Base-by-base conservation (phyloP, 1,140 invertebrate genomes). In the Drosophila paulistorum region DNA sequence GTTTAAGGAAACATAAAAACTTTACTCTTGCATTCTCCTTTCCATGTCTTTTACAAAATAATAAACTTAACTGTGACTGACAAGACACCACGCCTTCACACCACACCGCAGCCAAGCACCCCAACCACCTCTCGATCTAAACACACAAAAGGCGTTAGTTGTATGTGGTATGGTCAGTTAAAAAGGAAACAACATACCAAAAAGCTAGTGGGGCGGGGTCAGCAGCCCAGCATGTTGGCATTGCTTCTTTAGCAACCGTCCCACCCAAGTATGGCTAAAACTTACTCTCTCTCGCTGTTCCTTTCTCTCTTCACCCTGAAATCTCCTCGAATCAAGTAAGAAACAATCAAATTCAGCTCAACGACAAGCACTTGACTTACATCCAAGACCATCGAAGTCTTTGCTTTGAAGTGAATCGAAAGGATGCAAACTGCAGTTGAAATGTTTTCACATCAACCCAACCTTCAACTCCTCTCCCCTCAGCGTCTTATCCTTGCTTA, bases 301-400 rank as follows among this genome's bases (percentile, higher is more conserved):
- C 7, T 2, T 0, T 33, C 26, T 57, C 23, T 7, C 30, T 48
- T 9, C 51, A 23, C 33, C 35, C 23, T 48, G 30, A 30, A 37
- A 37, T 37, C 41, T 17, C 14, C n/a, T 3, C 45, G 7, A 14
- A 17, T 51, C 45, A 10, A 55, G 73, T 23, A 61, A 61, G 68
- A 68, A 78, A 77, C 76, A 78, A 78, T 78, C 76, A 72, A 67
- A 77, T 71, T 74, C 71, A 69, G 71, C 74, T 74, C 55, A 77
- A 73, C 65, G 74, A 69, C 65, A 65, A 69, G 45, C 70, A 55
- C 64, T 73, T 59, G 65, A 64, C 70, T 76, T 51, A 71, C 59
- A 74, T 61, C 55, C 37, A 37, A 58, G 37, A 20, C 41, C 35
- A 54, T 23, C 54, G 55, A 20, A 42, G 20, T 45, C 23, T 42